Conservation (phyloP, 1,140 invertebrate genomes). For the Euwallacea fornicatus region DNA sequence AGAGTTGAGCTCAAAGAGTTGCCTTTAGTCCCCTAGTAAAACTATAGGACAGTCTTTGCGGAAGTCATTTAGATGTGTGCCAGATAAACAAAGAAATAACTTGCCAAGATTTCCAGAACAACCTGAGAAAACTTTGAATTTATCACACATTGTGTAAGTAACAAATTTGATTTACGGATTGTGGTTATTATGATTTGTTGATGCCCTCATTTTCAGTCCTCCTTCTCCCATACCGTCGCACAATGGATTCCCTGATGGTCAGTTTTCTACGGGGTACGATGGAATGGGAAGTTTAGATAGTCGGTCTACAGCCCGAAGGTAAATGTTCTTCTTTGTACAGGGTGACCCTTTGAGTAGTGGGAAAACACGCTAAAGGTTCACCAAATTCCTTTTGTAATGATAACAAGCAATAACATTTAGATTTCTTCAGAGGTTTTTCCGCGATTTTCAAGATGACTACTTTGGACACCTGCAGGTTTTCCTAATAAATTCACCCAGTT, state of each 20-base stretch:
- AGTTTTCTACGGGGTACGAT: conserved; percentile 69
- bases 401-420: too few relatives aligned
- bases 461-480: too few relatives aligned
- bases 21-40: conserved; percentile 70
- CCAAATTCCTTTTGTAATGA: too few relatives aligned
- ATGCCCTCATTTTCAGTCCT: conserved; percentile 59
- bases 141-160: conserved; percentile 93
- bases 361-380: too few relatives aligned
- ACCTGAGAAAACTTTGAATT: conserved; percentile 91
- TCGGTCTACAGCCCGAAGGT: conserved; percentile 70
- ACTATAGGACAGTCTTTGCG: conserved; percentile 92
- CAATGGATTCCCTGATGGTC: conserved; percentile 79
- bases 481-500: too few relatives aligned
- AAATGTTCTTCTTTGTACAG: neutral
- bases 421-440: too few relatives aligned
- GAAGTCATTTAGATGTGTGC: conserved; percentile 96
- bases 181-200: neutral
- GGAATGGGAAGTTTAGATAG: conserved; percentile 80
- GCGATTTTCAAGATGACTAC: too few relatives aligned
- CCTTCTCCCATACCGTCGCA: conserved; percentile 85
- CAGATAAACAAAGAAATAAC: conserved; percentile 77
- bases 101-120: conserved; percentile 87
- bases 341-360: too few relatives aligned
- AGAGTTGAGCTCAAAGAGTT: neutral
- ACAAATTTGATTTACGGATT: neutral